Percentiles rank a stretch among this genome's conserved stretches.
Evolutionary conservation across 2,888 invertebrate species (phyloP).

Genomic region (Vanessa cardui): DNA sequence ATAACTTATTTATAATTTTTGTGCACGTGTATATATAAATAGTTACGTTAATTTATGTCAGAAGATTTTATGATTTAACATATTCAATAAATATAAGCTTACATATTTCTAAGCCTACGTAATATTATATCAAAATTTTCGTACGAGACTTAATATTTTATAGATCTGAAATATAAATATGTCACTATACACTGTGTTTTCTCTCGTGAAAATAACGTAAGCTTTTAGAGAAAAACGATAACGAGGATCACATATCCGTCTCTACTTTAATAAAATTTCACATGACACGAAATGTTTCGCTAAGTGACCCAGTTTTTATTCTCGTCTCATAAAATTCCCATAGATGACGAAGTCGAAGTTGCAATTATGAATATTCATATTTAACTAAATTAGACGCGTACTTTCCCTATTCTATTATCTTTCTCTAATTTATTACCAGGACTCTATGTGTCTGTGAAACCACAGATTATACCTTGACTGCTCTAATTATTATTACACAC

Average conservation of each 20-base stretch:
- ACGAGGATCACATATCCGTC: neutral
- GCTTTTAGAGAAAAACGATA: neutral
- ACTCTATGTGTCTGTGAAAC: too few relatives aligned
- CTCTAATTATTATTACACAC: too few relatives aligned
- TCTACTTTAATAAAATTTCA: slow-evolving; percentile 5
- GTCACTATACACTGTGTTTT: neutral
- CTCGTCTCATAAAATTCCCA: neutral
- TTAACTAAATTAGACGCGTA: neutral
- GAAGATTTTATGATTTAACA: neutral
- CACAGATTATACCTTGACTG: too few relatives aligned
- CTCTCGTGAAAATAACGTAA: neutral
- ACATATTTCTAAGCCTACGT: too few relatives aligned
- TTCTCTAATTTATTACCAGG: neutral
- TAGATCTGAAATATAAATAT: too few relatives aligned
- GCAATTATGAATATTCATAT: neutral
- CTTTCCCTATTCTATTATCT: neutral
- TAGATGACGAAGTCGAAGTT: neutral
- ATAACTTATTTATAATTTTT: too few relatives aligned
- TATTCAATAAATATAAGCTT: too few relatives aligned
- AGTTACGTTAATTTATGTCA: neutral
- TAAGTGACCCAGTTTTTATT: slow-evolving; percentile 11
- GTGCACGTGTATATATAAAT: neutral
- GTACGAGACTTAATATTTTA: too few relatives aligned
- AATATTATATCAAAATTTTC: too few relatives aligned
- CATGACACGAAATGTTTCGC: slow-evolving; percentile 3